Percentiles rank a stretch among this genome's conserved stretches.
Conservation (phyloP, 2,888 invertebrate species). For the Melanophora roralis region DNA sequence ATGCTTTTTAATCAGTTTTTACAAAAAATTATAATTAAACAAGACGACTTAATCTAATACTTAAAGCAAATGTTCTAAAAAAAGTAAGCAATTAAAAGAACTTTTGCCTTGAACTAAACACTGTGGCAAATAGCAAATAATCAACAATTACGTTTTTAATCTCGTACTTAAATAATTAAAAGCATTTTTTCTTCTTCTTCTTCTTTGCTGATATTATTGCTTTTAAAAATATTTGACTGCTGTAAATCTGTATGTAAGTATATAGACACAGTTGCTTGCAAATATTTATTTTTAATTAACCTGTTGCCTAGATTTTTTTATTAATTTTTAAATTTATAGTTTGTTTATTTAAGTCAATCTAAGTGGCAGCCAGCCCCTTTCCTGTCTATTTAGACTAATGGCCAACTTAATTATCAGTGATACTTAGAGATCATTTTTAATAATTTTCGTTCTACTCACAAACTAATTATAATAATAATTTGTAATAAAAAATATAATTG, state of each 20-base stretch:
- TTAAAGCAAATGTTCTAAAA: conserved; percentile 18
- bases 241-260: too few relatives aligned
- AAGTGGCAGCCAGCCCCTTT: neutral
- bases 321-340: neutral
- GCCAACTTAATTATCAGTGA: neutral
- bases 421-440: conserved; percentile 5
- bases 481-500: neutral
- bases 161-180: conserved; percentile 42
- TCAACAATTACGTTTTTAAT: conserved; percentile 8
- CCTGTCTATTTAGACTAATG: conserved; percentile 9
- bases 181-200: neutral
- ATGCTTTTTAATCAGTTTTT: conserved; percentile 11
- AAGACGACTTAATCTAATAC: neutral
- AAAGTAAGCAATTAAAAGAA: conserved; percentile 68
- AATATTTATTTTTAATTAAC: conserved; percentile 35
- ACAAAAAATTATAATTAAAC: conserved; percentile 15
- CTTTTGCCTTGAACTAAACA: conserved; percentile 73
- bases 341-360: too few relatives aligned
- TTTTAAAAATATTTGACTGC: neutral
- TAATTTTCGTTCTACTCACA: conserved; percentile 1
- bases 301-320: conserved; percentile 43
- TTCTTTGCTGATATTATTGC: neutral
- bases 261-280: too few relatives aligned
- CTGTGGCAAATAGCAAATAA: conserved; percentile 18
- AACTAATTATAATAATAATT: conserved; percentile 5